Conservation (phyloP, 2,888 invertebrate genomes). For the Macrophya alboannulata region DNA sequence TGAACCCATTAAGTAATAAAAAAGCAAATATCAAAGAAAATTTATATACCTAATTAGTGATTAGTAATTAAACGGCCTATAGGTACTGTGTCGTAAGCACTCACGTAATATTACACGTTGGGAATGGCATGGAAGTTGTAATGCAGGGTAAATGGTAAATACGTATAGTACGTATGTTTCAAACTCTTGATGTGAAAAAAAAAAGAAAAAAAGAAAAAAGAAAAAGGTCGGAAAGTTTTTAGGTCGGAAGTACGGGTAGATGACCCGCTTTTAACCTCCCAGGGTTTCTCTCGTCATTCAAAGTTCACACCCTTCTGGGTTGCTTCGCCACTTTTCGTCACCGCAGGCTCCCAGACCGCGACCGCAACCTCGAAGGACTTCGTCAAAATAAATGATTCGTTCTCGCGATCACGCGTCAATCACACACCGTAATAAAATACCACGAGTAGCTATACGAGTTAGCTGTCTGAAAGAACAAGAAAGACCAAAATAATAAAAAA, state of each 20-base stretch:
- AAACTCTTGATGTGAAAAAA: constrained; percentile 3
- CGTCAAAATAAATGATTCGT: constrained; percentile 6
- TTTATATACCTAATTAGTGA: not conserved
- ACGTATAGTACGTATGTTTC: constrained; percentile 22
- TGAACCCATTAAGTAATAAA: not conserved
- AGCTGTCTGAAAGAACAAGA: not conserved
- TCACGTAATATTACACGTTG: not conserved
- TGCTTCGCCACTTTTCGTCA: constrained; percentile 42
- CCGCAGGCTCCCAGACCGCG: constrained; percentile 16
- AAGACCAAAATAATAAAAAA: not conserved
- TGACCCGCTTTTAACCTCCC: constrained; percentile 45
- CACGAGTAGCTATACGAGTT: no score
- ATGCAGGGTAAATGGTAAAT: constrained; percentile 17
- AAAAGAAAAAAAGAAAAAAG: not conserved
- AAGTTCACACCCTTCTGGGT: constrained; percentile 40
- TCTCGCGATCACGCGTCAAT: constrained; percentile 16
- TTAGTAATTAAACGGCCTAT: not conserved
- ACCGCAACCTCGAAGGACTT: constrained; percentile 30
- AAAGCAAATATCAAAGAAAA: not conserved
- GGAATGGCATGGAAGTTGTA: not conserved
- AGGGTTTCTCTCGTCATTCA: constrained; percentile 28
- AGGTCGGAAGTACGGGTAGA: constrained; percentile 33
- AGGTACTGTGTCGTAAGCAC: not conserved
- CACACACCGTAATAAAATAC: not conserved
- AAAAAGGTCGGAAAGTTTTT: not conserved